Percentiles rank a stretch among this genome's conserved stretches.
Evolutionary conservation across 2,113 vertebrate species (phyloP).

Genomic region (Dasyurus viverrinus): DNA sequence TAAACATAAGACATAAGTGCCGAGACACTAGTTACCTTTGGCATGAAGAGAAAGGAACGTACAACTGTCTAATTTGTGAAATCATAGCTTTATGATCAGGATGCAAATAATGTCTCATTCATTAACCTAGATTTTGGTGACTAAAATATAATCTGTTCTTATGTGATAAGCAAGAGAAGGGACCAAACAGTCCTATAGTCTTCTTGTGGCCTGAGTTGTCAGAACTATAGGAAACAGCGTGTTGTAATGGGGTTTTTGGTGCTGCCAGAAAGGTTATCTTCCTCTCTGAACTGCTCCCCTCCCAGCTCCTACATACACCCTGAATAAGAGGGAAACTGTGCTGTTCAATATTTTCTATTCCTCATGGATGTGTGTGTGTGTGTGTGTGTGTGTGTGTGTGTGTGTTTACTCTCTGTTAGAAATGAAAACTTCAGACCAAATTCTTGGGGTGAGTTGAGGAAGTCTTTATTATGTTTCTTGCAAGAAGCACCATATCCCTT

Average conservation of each 20-base stretch:
- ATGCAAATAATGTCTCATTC: background rate
- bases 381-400: too few relatives aligned
- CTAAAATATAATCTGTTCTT: background rate
- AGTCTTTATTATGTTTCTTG: too few relatives aligned
- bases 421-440: too few relatives aligned
- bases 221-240: background rate
- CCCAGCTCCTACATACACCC: background rate
- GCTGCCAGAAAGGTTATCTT: constrained; percentile 24
- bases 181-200: background rate
- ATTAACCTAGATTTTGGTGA: background rate
- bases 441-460: too few relatives aligned
- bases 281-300: background rate
- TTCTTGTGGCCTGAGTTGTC: background rate
- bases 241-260: constrained; percentile 45
- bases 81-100: background rate
- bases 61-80: background rate
- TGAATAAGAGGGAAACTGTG: constrained; percentile 5
- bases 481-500: too few relatives aligned
- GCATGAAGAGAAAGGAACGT: background rate
- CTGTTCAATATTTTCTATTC: constrained; percentile 25
- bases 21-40: background rate
- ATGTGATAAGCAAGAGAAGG: background rate
- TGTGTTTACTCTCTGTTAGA: too few relatives aligned
- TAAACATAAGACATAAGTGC: background rate
- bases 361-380: constrained; percentile 20